Percentiles rank a stretch among this genome's conserved stretches.
Conservation (phyloP, 2,888 invertebrate genomes). For the Acholoe squamosa region DNA sequence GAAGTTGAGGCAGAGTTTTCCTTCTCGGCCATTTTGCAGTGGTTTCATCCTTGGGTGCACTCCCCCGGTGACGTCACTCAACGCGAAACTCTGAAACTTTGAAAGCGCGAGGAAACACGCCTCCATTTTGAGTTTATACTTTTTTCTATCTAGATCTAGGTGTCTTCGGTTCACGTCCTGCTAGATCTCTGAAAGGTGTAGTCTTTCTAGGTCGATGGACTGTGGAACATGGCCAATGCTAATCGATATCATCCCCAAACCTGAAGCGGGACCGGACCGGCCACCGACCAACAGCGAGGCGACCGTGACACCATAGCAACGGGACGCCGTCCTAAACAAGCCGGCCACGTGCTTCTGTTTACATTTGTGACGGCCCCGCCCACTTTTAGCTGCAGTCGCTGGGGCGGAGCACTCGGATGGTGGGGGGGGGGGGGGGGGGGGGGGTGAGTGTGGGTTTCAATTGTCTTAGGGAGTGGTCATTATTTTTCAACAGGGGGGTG, state of each 20-base stretch:
- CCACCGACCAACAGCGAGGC: not conserved
- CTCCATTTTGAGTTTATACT: too few relatives aligned
- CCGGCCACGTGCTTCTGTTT: constrained; percentile 24
- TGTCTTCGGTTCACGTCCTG: not conserved
- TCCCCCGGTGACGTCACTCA: not conserved
- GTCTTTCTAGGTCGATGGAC: constrained; percentile 30
- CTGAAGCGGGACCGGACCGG: constrained; percentile 10
- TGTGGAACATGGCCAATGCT: not conserved
- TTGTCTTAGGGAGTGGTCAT: too few relatives aligned
- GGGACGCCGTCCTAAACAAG: constrained; percentile 50
- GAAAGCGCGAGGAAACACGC: too few relatives aligned
- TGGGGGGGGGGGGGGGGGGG: too few relatives aligned
- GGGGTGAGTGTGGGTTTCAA: too few relatives aligned
- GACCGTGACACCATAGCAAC: constrained; percentile 47
- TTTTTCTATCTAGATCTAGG: too few relatives aligned
- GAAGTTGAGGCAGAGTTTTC: too few relatives aligned
- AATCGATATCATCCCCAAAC: constrained; percentile 32
- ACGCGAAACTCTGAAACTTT: too few relatives aligned
- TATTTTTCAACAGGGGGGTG: too few relatives aligned
- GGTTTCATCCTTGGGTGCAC: constrained; percentile 6
- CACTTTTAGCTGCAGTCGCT: not conserved
- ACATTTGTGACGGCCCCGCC: not conserved
- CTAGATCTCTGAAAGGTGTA: not conserved
- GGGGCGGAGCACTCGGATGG: too few relatives aligned
- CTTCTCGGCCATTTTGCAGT: constrained; percentile 9